Base-by-base conservation (phyloP, 2,797 vertebrate species). In the Salmo trutta region DNA sequence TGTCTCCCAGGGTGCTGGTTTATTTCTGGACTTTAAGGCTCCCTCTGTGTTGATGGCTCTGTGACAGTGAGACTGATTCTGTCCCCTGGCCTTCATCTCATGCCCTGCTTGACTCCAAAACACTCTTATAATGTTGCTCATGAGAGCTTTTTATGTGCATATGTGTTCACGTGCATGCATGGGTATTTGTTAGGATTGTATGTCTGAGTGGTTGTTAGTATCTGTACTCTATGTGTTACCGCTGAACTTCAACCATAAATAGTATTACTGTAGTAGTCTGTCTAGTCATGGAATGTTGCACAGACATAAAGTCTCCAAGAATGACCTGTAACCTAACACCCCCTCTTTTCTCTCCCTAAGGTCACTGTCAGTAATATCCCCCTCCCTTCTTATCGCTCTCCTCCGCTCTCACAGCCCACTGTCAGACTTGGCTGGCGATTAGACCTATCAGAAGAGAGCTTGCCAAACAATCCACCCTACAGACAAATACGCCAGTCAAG, bases 1-100 rank as follows among this genome's bases (percentile, higher is more conserved):
- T 64, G 82, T 85, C 89, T 91, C 86, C 85, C 87, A 87, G 89
- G 87, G 87, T 85, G 83, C 73, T 54, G 87, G 84, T 90, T 91
- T 93, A 92, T 91, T 93, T 93, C 91, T 90, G 91, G 91, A 86
- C 72, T 19, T 76, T 47, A 47, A 14, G 41, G 10, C 3, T 14
- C 12, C 2, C 41, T 14, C 10, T 8, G 41, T 3, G 78, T 77
- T 4, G 5, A 86, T 87, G 75, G 70, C 41, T 72, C 81, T 74
- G 76, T 88, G 90, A 93, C 90, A 89, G 86, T 82, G 90, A 90
- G 79, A 79, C 85, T 88, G 91, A 92, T 83, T 80, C 79, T 71
- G 81, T 75, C 90, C 90, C 80, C 75, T 12, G 77, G 91, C 84
- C 33, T 8, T 41, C 41, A 62, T 86, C 29, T 79, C 75, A 19